These are phyloP conservation scores for Esperia sulphurella DNA, from an alignment of 2,888 invertebrate genomes.

Conservation along the genomic window DNA sequence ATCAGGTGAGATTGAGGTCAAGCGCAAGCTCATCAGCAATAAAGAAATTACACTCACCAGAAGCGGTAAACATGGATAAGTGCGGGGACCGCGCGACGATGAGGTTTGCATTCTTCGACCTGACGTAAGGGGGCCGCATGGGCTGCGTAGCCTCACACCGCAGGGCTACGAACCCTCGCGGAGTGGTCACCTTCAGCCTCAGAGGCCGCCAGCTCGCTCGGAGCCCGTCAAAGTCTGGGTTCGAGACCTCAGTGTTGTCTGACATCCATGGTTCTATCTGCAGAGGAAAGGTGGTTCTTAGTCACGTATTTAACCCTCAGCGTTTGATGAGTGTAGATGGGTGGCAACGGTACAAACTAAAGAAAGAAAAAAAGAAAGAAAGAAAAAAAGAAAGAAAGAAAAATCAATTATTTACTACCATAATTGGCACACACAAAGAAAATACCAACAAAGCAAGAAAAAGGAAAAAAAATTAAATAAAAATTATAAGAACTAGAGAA, in stretches of 20 bases:
- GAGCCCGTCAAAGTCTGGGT: slow-evolving; percentile 49
- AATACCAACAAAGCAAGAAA: no score
- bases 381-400: no score
- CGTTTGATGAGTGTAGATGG: no score
- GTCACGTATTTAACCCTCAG: no score
- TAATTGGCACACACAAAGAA: no score
- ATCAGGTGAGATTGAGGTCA: no score
- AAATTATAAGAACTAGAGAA: no score
- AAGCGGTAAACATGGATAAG: slow-evolving; percentile 65
- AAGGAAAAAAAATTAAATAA: no score
- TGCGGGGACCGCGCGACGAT: slow-evolving; percentile 62
- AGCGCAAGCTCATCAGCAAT: no score
- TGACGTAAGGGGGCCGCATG: slow-evolving; percentile 47
- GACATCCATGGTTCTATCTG: slow-evolving; percentile 60
- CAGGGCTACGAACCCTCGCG: slow-evolving; percentile 30
- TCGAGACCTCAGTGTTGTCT: slow-evolving; percentile 57
- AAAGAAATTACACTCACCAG: slow-evolving; percentile 38
- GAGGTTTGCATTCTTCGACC: slow-evolving; percentile 45
- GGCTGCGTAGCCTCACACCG: slow-evolving; percentile 67
- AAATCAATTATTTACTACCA: no score
- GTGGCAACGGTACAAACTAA: no score
- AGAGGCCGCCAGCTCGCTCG: slow-evolving; percentile 62
- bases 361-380: no score
- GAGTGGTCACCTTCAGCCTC: slow-evolving; percentile 44
- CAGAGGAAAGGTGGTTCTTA: background rate